Conservation (phyloP, 2,797 vertebrate genomes). For the Odontamblyopus rebecca region DNA sequence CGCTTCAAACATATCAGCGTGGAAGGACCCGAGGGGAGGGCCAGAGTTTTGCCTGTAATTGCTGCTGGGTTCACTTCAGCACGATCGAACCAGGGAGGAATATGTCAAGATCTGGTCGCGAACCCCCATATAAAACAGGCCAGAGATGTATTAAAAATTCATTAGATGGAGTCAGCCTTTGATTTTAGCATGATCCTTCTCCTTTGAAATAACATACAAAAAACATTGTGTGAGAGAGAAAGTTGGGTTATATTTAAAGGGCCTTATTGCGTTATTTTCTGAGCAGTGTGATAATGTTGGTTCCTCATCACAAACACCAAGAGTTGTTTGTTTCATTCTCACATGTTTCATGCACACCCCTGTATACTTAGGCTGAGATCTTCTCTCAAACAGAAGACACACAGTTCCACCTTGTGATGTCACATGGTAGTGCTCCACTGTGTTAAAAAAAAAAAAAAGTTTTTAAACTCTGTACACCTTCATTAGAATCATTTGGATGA, state of each 20-base stretch:
- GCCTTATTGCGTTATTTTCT: too few species aligned
- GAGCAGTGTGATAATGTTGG: too few species aligned
- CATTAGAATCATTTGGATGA: too few species aligned
- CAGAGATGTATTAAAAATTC: slow-evolving; percentile 1
- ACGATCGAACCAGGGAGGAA: slow-evolving; percentile 10
- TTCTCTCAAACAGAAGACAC: too few species aligned
- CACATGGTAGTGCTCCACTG: too few species aligned
- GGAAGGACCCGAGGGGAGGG: not conserved
- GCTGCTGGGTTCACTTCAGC: not conserved
- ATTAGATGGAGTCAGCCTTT: not conserved
- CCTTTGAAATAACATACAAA: not conserved
- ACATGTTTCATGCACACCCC: too few species aligned
- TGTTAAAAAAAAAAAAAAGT: too few species aligned
- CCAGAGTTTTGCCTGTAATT: not conserved
- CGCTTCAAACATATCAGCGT: not conserved
- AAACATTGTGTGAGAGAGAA: not conserved
- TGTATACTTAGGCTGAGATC: too few species aligned
- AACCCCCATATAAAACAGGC: slow-evolving; percentile 12
- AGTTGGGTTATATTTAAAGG: not conserved
- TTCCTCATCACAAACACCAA: too few species aligned
- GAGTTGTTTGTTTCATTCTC: too few species aligned
- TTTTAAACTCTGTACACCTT: too few species aligned
- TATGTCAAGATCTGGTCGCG: slow-evolving; percentile 7
- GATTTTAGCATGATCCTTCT: not conserved
- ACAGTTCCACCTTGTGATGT: too few species aligned